phyloP scores from a whole-genome alignment of 2,797 vertebrate genomes.

The Enteromius thamalakanensis region DNA sequence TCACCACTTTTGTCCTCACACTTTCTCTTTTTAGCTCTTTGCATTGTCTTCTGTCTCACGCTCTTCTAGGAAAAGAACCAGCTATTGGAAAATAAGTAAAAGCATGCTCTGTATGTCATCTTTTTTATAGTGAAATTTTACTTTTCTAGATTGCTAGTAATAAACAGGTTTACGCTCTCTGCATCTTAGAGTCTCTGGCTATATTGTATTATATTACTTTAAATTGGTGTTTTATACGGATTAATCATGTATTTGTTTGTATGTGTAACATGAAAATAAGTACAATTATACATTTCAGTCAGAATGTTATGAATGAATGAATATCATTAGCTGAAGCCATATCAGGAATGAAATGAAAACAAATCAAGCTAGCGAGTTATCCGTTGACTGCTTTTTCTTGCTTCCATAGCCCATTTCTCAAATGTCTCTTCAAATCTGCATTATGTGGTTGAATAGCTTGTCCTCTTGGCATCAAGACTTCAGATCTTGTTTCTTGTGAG shows the following conservation, averaged over 20 bases:
- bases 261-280: neutral
- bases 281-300: neutral
- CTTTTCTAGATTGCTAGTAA: neutral
- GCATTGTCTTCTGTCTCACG: slow-evolving; percentile 23
- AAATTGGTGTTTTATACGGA: no score
- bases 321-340: slow-evolving; percentile 1
- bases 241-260: neutral
- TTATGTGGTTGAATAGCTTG: slow-evolving; percentile 51
- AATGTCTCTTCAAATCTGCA: slow-evolving; percentile 52
- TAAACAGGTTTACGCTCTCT: neutral
- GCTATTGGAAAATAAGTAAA: slow-evolving; percentile 33
- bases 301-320: neutral
- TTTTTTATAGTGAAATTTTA: slow-evolving; percentile 9
- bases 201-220: neutral
- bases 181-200: neutral
- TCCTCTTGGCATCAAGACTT: slow-evolving; percentile 56
- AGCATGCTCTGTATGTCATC: neutral
- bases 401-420: slow-evolving; percentile 60
- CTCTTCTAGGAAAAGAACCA: slow-evolving; percentile 29
- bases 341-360: neutral
- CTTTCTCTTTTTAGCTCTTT: slow-evolving; percentile 44
- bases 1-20: slow-evolving; percentile 54
- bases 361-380: slow-evolving; percentile 7
- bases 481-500: slow-evolving; percentile 62
- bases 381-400: slow-evolving; percentile 25